Base-by-base conservation (phyloP, 2,797 vertebrate genomes). In the Antennarius maculatus region DNA sequence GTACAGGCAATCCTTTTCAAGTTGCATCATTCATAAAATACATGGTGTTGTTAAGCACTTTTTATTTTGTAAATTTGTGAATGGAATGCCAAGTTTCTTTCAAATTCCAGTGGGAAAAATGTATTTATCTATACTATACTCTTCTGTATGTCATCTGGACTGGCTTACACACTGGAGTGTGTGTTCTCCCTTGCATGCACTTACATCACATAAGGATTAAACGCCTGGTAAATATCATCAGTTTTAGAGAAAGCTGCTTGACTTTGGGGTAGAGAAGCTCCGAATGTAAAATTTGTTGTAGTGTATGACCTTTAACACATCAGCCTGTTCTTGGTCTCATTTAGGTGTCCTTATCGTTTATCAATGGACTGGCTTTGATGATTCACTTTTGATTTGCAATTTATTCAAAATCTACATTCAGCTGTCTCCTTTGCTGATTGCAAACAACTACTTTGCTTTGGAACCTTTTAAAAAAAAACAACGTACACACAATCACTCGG, bases 51-150 rank as follows among this genome's bases (percentile, higher is more conserved):
- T 5, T 5, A 1, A 53, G 59, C 18, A 50, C 54, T 51, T 75
- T 62, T 56, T 57, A 23, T 23, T 23, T 23, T 23, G 23, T 23
- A 23, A 23, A 23, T 23, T 23, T 23, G 23, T 23, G 23, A 23
- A 23, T 23, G 23, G 23, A 83, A 79, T 80, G 71, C 76, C 63
- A 80, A 57, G 43, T 67, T 68, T 58, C 58, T 76, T 47, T 42
- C 31, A 54, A 59, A 54, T 81, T 57, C 69, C 12, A 45, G 16
- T 14, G 70, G 60, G 79, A 54, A 49, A 53, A 37, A 42, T 48
- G 3, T 47, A 48, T 58, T 64, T 59, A 64, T 71, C 23, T 48
- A 63, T 63, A 61, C 43, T 69, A 61, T 59, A 39, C 13, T 58
- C 2, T 15, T 5, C 47, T 74, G 54, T 56, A 54, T 27, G 41